These are phyloP conservation scores for Zaprionus lineosus DNA, from an alignment of 2,888 invertebrate genomes.

Conservation along the genomic window DNA sequence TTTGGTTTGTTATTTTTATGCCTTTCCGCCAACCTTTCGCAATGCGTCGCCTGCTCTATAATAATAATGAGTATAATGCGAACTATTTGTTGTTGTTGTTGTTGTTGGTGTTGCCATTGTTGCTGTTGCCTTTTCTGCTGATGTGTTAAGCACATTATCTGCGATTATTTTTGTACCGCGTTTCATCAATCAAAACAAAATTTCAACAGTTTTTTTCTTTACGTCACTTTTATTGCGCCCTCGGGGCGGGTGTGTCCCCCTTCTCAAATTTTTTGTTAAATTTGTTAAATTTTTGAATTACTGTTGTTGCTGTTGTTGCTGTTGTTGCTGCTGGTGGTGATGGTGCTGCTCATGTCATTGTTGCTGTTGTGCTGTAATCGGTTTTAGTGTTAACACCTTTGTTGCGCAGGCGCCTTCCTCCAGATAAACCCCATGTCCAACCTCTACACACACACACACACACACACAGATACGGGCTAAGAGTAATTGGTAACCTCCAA, in stretches of 20 bases:
- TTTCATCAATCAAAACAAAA: constrained; percentile 69
- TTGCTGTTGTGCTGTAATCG: constrained; percentile 49
- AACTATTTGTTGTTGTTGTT: constrained; percentile 33
- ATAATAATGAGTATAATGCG: constrained; percentile 25
- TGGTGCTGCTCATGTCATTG: background rate
- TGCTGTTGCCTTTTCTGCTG: constrained; percentile 3
- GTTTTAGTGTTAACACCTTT: constrained; percentile 63
- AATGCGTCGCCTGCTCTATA: constrained; percentile 30
- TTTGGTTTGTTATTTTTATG: background rate
- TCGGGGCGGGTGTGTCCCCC: constrained; percentile 31
- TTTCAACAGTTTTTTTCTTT: constrained; percentile 58
- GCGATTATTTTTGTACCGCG: constrained; percentile 62
- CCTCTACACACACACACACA: constrained; percentile 31
- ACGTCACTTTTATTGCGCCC: constrained; percentile 13
- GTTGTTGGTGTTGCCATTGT: constrained; percentile 16
- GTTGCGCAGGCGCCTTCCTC: constrained; percentile 42
- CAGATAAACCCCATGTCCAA: constrained; percentile 46
- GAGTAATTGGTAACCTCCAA: too few species aligned
- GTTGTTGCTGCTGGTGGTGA: too few species aligned
- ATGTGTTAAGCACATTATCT: constrained; percentile 63
- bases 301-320: background rate
- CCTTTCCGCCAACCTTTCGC: constrained; percentile 48
- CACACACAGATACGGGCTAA: too few species aligned
- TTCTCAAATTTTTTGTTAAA: constrained; percentile 4
- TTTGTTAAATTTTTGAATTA: constrained; percentile 2